Evolutionary conservation across 2,113 vertebrate genomes (phyloP).

Genomic region (Casuarius casuarius): DNA sequence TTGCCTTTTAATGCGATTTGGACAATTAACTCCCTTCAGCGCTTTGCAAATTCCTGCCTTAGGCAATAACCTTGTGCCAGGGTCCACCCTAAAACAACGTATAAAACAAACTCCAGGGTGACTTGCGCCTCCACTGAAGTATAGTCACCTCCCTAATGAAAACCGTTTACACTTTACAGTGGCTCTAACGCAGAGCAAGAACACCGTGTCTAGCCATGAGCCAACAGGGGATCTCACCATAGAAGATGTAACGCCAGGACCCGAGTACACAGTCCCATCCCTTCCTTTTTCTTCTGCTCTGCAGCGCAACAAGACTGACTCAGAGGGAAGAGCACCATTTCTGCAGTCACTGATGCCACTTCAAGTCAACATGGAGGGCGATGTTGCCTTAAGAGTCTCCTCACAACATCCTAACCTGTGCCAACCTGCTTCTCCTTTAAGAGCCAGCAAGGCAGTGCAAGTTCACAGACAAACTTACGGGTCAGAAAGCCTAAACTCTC

Average conservation of each 20-base stretch:
- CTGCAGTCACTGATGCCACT: background rate
- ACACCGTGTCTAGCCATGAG: rapidly evolving
- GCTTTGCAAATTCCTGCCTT: conserved; percentile 26
- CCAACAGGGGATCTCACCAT: background rate
- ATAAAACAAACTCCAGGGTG: background rate
- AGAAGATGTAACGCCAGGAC: background rate
- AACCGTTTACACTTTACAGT: background rate
- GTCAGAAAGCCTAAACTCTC: conserved; percentile 22
- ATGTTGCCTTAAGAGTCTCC: background rate
- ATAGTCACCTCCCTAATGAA: background rate
- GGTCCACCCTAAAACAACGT: background rate
- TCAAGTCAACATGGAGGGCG: background rate
- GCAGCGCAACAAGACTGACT: background rate
- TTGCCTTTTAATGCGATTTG: conserved; percentile 53
- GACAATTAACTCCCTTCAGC: conserved; percentile 40
- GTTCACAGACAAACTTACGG: background rate
- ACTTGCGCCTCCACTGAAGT: background rate
- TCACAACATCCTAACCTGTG: background rate
- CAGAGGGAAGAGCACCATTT: background rate
- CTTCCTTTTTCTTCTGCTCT: background rate
- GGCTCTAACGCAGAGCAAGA: background rate
- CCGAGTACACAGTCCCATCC: background rate
- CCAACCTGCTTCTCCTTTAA: background rate
- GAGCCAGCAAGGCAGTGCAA: background rate
- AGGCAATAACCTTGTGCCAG: conserved; percentile 20